Conservation (phyloP, 2,113 vertebrate genomes). For the Periophthalmus modestus region DNA sequence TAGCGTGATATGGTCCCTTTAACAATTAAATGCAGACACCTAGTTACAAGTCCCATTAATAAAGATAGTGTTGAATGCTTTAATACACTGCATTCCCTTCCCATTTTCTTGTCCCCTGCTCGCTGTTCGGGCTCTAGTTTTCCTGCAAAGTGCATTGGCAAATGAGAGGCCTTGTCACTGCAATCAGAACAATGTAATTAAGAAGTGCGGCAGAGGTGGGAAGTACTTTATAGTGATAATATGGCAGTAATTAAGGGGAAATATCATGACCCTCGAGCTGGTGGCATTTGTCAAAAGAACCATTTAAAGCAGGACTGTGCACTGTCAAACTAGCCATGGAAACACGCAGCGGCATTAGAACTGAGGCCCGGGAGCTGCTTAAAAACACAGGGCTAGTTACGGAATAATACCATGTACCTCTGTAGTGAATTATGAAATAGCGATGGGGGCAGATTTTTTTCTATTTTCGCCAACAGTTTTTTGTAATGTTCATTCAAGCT, state of each 20-base stretch:
- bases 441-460: background rate
- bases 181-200: conserved; percentile 92
- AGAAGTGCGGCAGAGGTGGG: conserved; percentile 82
- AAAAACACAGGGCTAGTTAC: background rate
- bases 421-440: background rate
- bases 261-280: conserved; percentile 91
- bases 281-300: conserved; percentile 89
- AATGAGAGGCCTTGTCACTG: conserved; percentile 93
- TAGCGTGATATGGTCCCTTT: background rate
- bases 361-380: background rate
- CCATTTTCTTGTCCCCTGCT: conserved; percentile 36
- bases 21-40: background rate
- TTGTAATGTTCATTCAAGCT: background rate
- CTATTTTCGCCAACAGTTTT: background rate
- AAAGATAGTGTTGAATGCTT: conserved; percentile 3
- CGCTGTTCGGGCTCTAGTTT: conserved; percentile 6
- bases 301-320: conserved; percentile 90
- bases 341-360: conserved; percentile 34
- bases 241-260: conserved; percentile 94
- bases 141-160: conserved; percentile 83
- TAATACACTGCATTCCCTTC: conserved; percentile 8
- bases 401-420: background rate
- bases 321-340: conserved; percentile 91
- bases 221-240: conserved; percentile 94
- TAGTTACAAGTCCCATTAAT: conserved; percentile 1